Evolutionary conservation across 92 coral and sea anemone genomes (phyloP), one percentile per base, ranked within the genome.

Genomic region (Porites evermanni): DNA sequence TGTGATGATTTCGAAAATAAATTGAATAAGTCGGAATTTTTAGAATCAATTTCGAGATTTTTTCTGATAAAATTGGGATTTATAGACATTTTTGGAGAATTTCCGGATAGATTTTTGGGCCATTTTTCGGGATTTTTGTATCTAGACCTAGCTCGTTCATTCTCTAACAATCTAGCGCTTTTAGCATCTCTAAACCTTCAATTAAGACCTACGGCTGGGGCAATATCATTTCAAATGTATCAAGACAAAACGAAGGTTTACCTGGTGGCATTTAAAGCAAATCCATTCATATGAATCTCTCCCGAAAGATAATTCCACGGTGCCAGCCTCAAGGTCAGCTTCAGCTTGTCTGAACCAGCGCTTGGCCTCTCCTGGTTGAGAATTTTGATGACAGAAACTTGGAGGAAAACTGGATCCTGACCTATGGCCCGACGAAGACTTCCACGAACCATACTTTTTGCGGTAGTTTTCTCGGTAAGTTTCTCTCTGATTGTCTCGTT

Each of bases 211-310:
- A 38, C 6, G 44, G 44, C 44, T 26, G 32, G 2, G 32, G 32
- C 32, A 26, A 1, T 26, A 26, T 26, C 32, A 26, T 26, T 26
- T 26, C 32, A 26, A 26, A 26, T 26, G 32, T 26, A 26, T 26
- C 32, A 58, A 58, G 16, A 58, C 11, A 58, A 14, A 14, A 58
- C 12, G 63, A 10, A 14, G 64, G 12, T 77, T 75, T 38, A 91
- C 94, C 94, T 91, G 94, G 81, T 91, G 92, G 58, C 92, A 88
- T 64, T 88, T 88, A 64, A 88, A 91, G 73, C 94, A 91, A 2
- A 83, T 88, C 94, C 94, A 91, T 70, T 91, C 94, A 65, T 79
- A 75, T 26, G 88, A 74, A 10, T 77, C 50, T 6, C 14, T 38
- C 6, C 1, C 7, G n/a, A 65, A 47, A 44, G 13, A 6, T 7